Evolutionary conservation across 2,113 vertebrate genomes (phyloP), one percentile per base, ranked within the genome.

Genomic region (Thomomys bottae): DNA sequence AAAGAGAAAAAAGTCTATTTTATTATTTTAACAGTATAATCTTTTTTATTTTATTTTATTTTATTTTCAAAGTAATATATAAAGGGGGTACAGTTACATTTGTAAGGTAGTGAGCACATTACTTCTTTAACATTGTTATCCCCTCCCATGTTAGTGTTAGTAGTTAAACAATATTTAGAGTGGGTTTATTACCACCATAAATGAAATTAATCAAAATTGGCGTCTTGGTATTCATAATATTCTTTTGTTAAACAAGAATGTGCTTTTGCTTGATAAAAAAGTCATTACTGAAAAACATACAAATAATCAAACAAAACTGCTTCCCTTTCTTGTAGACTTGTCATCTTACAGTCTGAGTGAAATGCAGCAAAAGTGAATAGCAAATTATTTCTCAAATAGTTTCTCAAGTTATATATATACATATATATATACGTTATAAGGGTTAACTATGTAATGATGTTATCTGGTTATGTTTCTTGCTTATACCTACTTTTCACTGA

Each of bases 401-500:
- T 68, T 32, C 15, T 28, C 84, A 83, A 36, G 38, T 87, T 61
- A 4, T 7, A 30, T n/a, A 12, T 23, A 1, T n/a, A n/a, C n/a
- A n/a, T n/a, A 54, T 54, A 54, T 38, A 2, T 94, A 78, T 92
- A 85, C 95, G 54, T 78, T 90, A 4, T 57, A 94, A 38, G 15
- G 6, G 8, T 68, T 93, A 92, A 84, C 76, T 34, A 90, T 21
- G 71, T 92, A 63, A 92, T 87, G 42, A 87, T 95, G 89, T 93
- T 90, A 94, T 68, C 34, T 89, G 0, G 24, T 87, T n/a, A 0
- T 85, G 57, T 85, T 91, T 88, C 40, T 20, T 57, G 24, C 67
- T 92, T 94, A 34, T 84, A 14, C 38, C 84, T 89, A 6, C 57
- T 70, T 73, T 90, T 72, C n/a, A 91, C 10, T 81, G 34, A 38